Evolutionary conservation across 1,140 invertebrate species (phyloP), one percentile per base, ranked within the genome.

Genomic region (Drosophila serrata): DNA sequence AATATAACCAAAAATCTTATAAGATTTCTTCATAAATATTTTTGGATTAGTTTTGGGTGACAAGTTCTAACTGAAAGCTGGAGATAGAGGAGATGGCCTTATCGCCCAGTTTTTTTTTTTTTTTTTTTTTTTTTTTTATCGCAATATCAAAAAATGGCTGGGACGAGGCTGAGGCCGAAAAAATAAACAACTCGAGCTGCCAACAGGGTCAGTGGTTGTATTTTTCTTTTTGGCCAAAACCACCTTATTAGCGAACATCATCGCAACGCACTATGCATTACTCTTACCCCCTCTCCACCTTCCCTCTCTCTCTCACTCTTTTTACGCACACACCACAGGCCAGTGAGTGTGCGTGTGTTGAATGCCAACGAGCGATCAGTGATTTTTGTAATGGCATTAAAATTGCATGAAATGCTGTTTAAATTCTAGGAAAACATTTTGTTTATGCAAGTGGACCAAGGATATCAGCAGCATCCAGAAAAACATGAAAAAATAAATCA

Each of bases 361-460:
- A 87, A 87, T 87, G 82, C 73, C 80, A 90, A 90, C 68, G 46
- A 61, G 70, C 51, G 67, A 74, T 87, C 79, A 80, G 12, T 48
- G 24, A 48, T 77, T 88, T 88, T 85, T 72, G 13, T 77, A 90
- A 76, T 70, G 73, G 72, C 72, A 87, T 73, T 48, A 80, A 75
- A 74, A 88, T 69, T 58, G 59, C 35, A 62, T 65, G 61, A 79
- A 82, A 77, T 77, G 75, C 63, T 60, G 70, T 63, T 59, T 59
- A 78, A 84, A 78, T 88, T 88, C 84, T 84, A 88, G 84, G 84
- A 88, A 88, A 88, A 88, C 77, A 78, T 78, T 78, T 72, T 48
- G 53, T 45, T 42, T 75, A 88, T 78, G 73, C 84, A 87, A 88
- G 24, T 73, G 79, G 80, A 64, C 53, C 84, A 88, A 90, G 85